Conservation (phyloP, 2,797 vertebrate species). For the Prionace glauca region DNA sequence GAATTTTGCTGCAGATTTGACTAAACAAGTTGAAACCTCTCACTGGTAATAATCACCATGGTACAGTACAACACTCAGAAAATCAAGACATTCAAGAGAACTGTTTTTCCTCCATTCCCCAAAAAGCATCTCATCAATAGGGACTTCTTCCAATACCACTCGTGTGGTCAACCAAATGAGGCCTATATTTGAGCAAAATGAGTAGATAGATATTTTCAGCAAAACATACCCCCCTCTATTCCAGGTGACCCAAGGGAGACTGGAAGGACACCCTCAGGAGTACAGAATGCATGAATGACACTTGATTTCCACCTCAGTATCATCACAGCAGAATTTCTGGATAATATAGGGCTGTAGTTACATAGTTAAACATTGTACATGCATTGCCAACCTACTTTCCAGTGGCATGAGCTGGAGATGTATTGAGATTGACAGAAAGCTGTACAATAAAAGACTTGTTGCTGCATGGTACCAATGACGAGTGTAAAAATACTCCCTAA, state of each 20-base stretch:
- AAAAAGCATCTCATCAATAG: background rate
- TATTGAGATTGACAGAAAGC: background rate
- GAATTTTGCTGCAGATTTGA: background rate
- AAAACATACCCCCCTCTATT: background rate
- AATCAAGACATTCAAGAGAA: background rate
- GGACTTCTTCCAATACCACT: background rate
- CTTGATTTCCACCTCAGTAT: background rate
- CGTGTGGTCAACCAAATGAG: background rate
- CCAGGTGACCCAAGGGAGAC: background rate
- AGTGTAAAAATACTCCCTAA: background rate
- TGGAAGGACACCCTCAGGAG: background rate
- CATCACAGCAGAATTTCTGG: background rate
- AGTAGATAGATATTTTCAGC: background rate
- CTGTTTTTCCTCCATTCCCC: background rate
- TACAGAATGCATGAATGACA: background rate
- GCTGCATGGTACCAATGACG: background rate
- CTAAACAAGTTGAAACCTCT: background rate
- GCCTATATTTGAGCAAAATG: background rate
- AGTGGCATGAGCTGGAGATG: background rate
- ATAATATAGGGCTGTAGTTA: background rate
- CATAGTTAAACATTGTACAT: background rate
- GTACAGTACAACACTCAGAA: background rate
- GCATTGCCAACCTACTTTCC: background rate
- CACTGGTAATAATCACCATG: background rate
- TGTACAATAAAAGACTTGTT: background rate